Conservation (phyloP, 2,113 vertebrate species). For the cat (Felis catus) region DNA sequence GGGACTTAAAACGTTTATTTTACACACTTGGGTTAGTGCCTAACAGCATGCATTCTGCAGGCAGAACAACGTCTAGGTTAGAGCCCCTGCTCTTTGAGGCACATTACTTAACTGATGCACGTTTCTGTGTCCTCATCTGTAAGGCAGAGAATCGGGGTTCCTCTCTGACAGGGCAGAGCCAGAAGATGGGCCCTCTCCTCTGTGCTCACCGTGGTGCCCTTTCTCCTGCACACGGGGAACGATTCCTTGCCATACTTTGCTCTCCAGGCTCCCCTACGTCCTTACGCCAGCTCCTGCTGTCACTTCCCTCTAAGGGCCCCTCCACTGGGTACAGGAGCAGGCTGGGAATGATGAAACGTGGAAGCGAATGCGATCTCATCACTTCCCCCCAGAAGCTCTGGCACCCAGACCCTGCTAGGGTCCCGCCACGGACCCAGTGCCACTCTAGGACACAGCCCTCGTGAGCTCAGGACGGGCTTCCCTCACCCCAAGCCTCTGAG, state of each 20-base stretch:
- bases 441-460: background rate
- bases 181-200: background rate
- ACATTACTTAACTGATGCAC: background rate
- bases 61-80: background rate
- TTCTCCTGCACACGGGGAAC: background rate
- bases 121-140: background rate
- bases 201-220: background rate
- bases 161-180: background rate
- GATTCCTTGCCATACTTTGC: background rate
- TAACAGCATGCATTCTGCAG: background rate
- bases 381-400: background rate
- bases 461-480: background rate
- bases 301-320: background rate
- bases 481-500: background rate
- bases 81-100: background rate
- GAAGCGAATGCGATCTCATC: background rate
- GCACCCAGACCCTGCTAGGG: background rate
- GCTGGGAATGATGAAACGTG: background rate
- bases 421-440: background rate
- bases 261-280: background rate
- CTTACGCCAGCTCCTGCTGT: background rate
- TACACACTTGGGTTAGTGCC: too few relatives aligned
- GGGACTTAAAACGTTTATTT: background rate
- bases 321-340: background rate
- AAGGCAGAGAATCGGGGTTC: background rate